These are phyloP conservation scores for Hermodice carunculata DNA, from an alignment of 2,888 invertebrate genomes.

Conservation along the genomic window DNA sequence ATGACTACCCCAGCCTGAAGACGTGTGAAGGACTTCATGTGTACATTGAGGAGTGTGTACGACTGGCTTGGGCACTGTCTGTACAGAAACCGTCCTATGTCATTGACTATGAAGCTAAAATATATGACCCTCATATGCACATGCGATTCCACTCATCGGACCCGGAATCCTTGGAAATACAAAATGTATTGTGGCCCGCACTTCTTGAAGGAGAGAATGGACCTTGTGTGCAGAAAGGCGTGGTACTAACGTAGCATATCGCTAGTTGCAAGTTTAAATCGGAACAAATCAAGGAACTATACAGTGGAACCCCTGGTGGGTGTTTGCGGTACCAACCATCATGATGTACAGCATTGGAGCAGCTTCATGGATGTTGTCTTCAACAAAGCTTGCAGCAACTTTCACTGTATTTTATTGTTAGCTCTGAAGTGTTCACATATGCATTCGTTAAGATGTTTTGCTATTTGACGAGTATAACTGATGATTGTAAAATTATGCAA, in stretches of 20 bases:
- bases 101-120: slow-evolving; percentile 73
- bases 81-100: slow-evolving; percentile 75
- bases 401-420: no score
- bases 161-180: slow-evolving; percentile 81
- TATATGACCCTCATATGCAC: slow-evolving; percentile 82
- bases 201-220: slow-evolving; percentile 79
- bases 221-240: slow-evolving; percentile 85
- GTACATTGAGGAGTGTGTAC: slow-evolving; percentile 85
- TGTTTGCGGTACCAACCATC: no score
- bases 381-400: no score
- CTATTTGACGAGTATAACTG: no score
- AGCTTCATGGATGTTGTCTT: no score
- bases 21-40: slow-evolving; percentile 82
- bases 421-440: no score
- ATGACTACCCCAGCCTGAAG: slow-evolving; percentile 92
- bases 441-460: no score
- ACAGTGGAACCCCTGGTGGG: no score
- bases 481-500: no score
- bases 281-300: no score
- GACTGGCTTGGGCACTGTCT: slow-evolving; percentile 88
- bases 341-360: no score
- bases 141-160: slow-evolving; percentile 84
- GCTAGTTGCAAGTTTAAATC: no score
- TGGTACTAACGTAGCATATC: slow-evolving; percentile 90
- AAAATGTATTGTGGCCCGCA: slow-evolving; percentile 89